Percentiles rank a stretch among this genome's conserved stretches.
Conservation (phyloP, 1,140 invertebrate genomes). For the Euglossa dilemma region DNA sequence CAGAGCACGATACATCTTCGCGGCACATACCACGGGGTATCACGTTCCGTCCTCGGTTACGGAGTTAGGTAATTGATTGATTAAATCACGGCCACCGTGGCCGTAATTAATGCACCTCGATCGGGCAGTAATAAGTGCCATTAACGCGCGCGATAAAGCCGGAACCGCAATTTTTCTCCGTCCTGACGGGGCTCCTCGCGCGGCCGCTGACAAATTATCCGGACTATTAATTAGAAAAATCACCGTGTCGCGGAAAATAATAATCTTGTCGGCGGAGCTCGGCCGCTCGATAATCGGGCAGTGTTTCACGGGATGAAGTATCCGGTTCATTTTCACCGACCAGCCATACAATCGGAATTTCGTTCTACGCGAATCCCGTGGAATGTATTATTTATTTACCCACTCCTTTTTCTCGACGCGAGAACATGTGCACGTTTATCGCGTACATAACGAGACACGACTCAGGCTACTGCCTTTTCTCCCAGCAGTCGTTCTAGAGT, state of each 20-base stretch:
- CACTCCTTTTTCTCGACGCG: too few relatives aligned
- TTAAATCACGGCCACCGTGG: constrained; percentile 57
- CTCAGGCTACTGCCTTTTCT: too few relatives aligned
- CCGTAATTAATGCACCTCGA: constrained; percentile 60
- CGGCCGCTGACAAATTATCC: constrained; percentile 36
- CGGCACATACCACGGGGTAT: constrained; percentile 8
- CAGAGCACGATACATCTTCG: constrained; percentile 38
- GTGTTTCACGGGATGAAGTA: constrained; percentile 22
- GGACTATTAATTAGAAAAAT: constrained; percentile 58
- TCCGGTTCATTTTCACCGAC: neutral
- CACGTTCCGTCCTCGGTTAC: constrained; percentile 31
- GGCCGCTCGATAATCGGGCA: neutral
- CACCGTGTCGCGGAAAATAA: constrained; percentile 34
- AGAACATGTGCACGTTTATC: too few relatives aligned
- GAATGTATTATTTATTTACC: too few relatives aligned
- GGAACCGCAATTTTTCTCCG: constrained; percentile 28
- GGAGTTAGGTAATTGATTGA: constrained; percentile 65
- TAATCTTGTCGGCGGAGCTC: constrained; percentile 8
- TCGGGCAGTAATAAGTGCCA: constrained; percentile 57
- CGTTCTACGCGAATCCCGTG: too few relatives aligned
- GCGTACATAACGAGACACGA: too few relatives aligned
- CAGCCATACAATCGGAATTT: too few relatives aligned
- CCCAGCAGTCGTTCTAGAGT: too few relatives aligned
- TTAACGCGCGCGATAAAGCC: constrained; percentile 48
- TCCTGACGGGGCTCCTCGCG: neutral